A percentile compares a stretch with the other conserved stretches of the same genome.
Evolutionary conservation across 2,113 vertebrate species (phyloP).

Genomic region (Scophthalmus maximus): DNA sequence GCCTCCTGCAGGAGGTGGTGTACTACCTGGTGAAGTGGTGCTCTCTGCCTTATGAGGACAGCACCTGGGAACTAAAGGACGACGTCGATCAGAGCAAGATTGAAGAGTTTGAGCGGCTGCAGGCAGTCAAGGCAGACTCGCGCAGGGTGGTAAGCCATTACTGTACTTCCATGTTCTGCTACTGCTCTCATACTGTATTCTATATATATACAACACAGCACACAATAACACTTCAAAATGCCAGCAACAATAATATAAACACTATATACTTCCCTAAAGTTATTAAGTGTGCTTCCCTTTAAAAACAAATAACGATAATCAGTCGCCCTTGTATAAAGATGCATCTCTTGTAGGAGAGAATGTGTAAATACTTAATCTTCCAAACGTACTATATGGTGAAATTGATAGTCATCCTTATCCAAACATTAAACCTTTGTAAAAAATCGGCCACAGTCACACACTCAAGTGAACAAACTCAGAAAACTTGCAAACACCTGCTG

Average conservation of each 20-base stretch:
- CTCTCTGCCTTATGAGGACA: slow-evolving; percentile 98
- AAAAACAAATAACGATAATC: not conserved
- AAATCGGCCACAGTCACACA: slow-evolving; percentile 1
- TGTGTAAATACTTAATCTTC: not conserved
- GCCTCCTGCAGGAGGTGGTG: slow-evolving; percentile 90
- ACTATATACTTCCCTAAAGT: too few relatives aligned
- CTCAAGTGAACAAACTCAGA: not conserved
- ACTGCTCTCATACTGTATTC: not conserved
- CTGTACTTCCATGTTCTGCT: not conserved
- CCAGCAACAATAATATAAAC: too few relatives aligned
- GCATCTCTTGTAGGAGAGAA: not conserved
- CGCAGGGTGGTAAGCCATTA: slow-evolving; percentile 88
- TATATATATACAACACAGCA: too few relatives aligned
- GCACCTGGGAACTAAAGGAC: slow-evolving; percentile 98
- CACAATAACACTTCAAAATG: too few relatives aligned
- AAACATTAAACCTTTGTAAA: slow-evolving; percentile 1
- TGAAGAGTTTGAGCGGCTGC: slow-evolving; percentile 97
- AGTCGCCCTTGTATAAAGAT: not conserved
- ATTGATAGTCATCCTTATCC: slow-evolving; percentile 1
- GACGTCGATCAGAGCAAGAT: slow-evolving; percentile 98
- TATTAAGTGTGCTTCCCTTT: not conserved
- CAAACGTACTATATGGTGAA: not conserved
- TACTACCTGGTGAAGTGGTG: slow-evolving; percentile 99
- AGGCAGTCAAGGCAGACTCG: slow-evolving; percentile 90
- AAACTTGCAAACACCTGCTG: not conserved